Evolutionary conservation across 2,888 invertebrate genomes (phyloP), one percentile per base, ranked within the genome.

Genomic region (Mythimna albipuncta): DNA sequence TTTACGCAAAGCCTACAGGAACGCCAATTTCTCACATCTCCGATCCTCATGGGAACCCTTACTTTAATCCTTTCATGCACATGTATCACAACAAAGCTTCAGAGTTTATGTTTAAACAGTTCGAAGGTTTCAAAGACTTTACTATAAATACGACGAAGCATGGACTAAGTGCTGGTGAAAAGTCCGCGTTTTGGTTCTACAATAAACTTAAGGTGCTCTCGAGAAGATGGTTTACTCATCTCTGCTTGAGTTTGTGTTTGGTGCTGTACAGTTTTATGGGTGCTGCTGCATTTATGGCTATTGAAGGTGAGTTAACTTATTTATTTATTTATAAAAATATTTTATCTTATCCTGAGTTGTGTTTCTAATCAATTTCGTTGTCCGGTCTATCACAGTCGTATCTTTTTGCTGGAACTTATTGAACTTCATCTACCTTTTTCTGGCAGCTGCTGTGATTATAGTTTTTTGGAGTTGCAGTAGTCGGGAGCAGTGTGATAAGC

Each of bases 161-260:
- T 71, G 98, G 98, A 38, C 94, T 98, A 81, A 98, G 98, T 93
- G 97, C 97, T 54, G 98, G 98, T 75, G 98, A 98, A 93, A 98
- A 98, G 91, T 97, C 97, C 75, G 98, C 98, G 0, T 98, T 97
- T 86, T 98, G 98, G 97, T 94, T 98, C 78, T 98, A 98, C 90
- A 97, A 97, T 81, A 98, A 98, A 95, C 96, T 98, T 79, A 97
- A 98, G 89, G 95, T 97, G 70, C 97, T 97, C 95, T 98, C 98
- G 2, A 97, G 97, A 88, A 97, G 97, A 89, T 99, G 99, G 98
- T 98, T 99, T 91, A 99, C 99, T 55, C 99, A 99, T 93, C 97
- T 98, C 77, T 98, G 98, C 92, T 96, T 99, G 88, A 97, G 98
- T 86, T 91, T 98, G 85, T 97, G 99, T 85, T 97, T 99, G 77